Conservation (phyloP, 2,113 vertebrate genomes). For the Sinocyclocheilus anshuiensis region DNA sequence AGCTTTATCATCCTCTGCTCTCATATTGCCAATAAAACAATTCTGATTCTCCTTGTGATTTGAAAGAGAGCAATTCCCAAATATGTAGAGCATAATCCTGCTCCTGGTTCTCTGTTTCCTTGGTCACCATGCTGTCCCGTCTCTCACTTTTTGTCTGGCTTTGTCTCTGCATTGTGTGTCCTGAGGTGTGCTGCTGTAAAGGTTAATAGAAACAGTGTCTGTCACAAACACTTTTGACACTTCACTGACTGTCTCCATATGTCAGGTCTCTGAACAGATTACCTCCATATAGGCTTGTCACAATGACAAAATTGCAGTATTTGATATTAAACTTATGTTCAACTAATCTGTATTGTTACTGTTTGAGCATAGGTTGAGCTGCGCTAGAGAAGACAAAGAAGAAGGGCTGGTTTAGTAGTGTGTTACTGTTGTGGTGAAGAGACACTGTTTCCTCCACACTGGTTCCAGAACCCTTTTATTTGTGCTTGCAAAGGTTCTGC, state of each 20-base stretch:
- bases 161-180: background rate
- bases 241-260: slow-evolving; percentile 26
- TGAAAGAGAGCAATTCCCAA: slow-evolving; percentile 12
- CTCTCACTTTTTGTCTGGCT: background rate
- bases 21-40: background rate
- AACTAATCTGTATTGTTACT: background rate
- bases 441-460: no score
- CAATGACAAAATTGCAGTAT: background rate
- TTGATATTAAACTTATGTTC: background rate
- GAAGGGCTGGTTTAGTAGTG: no score
- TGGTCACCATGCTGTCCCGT: background rate
- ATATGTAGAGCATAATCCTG: background rate
- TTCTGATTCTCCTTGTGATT: background rate
- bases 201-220: slow-evolving; percentile 35
- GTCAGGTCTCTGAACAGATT: background rate
- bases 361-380: background rate
- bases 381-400: no score
- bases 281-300: background rate
- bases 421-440: no score
- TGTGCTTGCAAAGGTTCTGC: no score
- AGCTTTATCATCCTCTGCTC: background rate
- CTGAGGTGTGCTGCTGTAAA: background rate
- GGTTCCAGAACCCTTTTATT: no score
- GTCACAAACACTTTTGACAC: background rate
- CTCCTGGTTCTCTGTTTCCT: background rate